Evolutionary conservation across 2,113 vertebrate species (phyloP), one percentile per base, ranked within the genome.

Genomic region (Hypocryptadius cinnamomeus): DNA sequence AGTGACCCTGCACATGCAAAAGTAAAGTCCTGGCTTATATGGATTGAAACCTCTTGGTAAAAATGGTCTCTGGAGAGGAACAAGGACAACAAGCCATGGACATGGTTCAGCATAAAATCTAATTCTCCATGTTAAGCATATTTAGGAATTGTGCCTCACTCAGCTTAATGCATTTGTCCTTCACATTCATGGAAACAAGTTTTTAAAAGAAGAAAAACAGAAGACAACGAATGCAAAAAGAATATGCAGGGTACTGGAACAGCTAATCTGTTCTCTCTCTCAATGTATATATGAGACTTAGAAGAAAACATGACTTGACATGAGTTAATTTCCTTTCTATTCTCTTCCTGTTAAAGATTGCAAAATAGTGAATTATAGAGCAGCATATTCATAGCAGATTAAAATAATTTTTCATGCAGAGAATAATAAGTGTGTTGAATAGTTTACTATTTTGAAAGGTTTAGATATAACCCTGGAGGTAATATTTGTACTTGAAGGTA

Each of bases 401-500:
- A 87, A 91, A 92, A 87, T 85, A 35, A 37, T 35, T 77, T 85
- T 79, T 73, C 81, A 64, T 85, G 64, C 24, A 60, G 74, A 87
- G 74, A 95, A 93, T 70, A 87, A 23, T 69, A 92, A 91, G 11
- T 22, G 11, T 63, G 50, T 60, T 77, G 63, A 77, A 79, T 60
- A 77, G 47, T 71, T 92, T 64, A 80, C 64, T 66, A 24, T 83
- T 94, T 95, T n/a, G 85, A 89, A 94, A 89, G 19, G 87, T 87
- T 72, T 63, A 93, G 44, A 60, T 87, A 33, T 80, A 89, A 77
- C 33, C 22, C 74, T 71, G 59, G 31, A 68, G 56, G 60, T 87
- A 92, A 87, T 61, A 91, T 53, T 82, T 89, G 30, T 61, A 66
- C 22, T 60, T 83, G 78, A 92, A 85, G 11, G 19, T 72, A 79